phyloP scores from a whole-genome alignment of 2,888 invertebrate species.

The Syrphus vitripennis region DNA sequence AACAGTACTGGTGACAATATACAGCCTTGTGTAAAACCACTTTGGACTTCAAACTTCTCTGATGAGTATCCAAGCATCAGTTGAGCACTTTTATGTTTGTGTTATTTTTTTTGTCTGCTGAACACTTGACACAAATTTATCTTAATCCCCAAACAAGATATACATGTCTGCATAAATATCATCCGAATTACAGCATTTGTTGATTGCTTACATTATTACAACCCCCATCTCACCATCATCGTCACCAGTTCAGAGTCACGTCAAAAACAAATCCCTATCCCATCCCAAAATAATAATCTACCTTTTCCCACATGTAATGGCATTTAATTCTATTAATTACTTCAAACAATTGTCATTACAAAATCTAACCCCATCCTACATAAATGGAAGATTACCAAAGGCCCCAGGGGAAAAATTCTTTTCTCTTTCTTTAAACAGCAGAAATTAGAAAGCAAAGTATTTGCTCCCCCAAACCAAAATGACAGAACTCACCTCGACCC shows the following conservation, averaged over 20 bases:
- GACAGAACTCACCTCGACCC: neutral
- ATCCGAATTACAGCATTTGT: neutral
- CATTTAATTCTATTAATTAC: constrained; percentile 53
- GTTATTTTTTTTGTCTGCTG: no score
- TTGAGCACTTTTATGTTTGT: no score
- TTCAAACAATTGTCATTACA: constrained; percentile 54
- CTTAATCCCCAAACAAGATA: neutral
- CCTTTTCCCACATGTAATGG: constrained; percentile 17
- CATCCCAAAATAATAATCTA: neutral
- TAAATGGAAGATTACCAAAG: constrained; percentile 44
- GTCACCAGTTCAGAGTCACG: neutral
- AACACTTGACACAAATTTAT: no score
- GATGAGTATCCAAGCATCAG: no score
- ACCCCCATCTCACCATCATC: neutral
- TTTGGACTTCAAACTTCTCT: no score
- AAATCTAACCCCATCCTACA: constrained; percentile 19
- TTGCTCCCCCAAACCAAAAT: neutral
- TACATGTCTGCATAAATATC: neutral
- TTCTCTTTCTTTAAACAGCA: constrained; percentile 49
- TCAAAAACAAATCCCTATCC: neutral
- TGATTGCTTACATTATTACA: neutral
- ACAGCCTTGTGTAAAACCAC: no score
- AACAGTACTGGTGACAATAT: no score
- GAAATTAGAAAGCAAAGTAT: constrained; percentile 53
- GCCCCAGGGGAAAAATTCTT: constrained; percentile 27